Conservation (phyloP, 2,113 vertebrate genomes). For the Crocuta crocuta region DNA sequence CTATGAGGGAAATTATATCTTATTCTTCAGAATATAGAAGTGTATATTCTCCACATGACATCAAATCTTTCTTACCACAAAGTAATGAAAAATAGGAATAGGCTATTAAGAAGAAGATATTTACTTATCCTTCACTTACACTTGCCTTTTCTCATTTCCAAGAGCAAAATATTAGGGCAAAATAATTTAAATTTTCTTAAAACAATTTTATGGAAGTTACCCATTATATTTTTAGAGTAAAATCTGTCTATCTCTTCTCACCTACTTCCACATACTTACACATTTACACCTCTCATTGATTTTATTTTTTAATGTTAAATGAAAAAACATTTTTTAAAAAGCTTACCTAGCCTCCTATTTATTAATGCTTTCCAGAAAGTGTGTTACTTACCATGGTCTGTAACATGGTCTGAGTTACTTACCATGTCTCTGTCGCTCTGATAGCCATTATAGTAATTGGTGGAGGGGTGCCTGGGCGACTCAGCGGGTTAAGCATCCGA, state of each 20-base stretch:
- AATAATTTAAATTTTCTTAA: background rate
- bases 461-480: too few relatives aligned
- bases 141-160: constrained; percentile 77
- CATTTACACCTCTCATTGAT: background rate
- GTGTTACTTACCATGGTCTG: background rate
- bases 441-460: background rate
- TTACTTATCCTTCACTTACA: constrained; percentile 62
- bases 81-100: background rate
- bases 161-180: constrained; percentile 41
- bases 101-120: constrained; percentile 18
- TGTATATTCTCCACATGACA: constrained; percentile 51
- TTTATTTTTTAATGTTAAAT: background rate
- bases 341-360: background rate
- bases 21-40: constrained; percentile 19
- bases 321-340: background rate
- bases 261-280: background rate
- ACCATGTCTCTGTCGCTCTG: background rate
- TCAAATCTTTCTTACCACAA: constrained; percentile 50
- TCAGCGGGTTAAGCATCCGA: too few relatives aligned
- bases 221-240: background rate
- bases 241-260: background rate
- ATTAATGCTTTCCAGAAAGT: background rate
- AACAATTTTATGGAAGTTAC: background rate
- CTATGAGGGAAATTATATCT: constrained; percentile 72
- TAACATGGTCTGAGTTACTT: background rate